Evolutionary conservation across 2,888 invertebrate genomes (phyloP), one percentile per base, ranked within the genome.

Genomic region (Rotaria macrura): DNA sequence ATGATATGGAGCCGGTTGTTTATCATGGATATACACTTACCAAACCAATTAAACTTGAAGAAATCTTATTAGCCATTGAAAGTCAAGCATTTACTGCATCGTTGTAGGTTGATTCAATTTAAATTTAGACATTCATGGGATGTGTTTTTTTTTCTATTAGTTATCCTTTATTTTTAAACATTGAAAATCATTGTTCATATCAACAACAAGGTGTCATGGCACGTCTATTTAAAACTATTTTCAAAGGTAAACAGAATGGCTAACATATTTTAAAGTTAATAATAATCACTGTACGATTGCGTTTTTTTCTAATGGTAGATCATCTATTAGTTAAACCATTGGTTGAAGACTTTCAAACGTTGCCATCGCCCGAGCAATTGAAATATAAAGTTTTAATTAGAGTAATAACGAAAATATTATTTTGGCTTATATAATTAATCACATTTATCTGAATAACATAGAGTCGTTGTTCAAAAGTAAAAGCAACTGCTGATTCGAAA

Each of bases 351-450:
- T 96, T 95, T 89, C 92, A 92, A 0, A 91, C 92, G 86, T 92
- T 97, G 85, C 97, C 97, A 0, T 96, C 96, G 0, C 97, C 96
- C 0, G 92, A 94, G 88, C 93, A 94, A 86, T 91, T 97, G 47
- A 93, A 94, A 54, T 91, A 93, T 74, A 91, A 91, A 87, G 91
- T 92, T 87, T 91, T 92, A 84, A 88, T 92, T 85, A 92, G 92
- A 88, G 91, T 91, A 87, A 86, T 23, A 29, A 34, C 14, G 34
- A 65, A 10, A 10, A 65, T 1, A 29, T n/a, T 29, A 29, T 47
- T 14, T 29, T 14, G 7, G n/a, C 2, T 65, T 9, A 2, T 65
- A 4, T 43, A 14, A 9, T 7, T 72, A 2, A 20, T 7, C 25
- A 25, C 4, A 79, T 49, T 12, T 10, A 23, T 7, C 14, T 20